Evolutionary conservation across 2,797 vertebrate genomes (phyloP).

Genomic region (Benthosema pterotum): DNA sequence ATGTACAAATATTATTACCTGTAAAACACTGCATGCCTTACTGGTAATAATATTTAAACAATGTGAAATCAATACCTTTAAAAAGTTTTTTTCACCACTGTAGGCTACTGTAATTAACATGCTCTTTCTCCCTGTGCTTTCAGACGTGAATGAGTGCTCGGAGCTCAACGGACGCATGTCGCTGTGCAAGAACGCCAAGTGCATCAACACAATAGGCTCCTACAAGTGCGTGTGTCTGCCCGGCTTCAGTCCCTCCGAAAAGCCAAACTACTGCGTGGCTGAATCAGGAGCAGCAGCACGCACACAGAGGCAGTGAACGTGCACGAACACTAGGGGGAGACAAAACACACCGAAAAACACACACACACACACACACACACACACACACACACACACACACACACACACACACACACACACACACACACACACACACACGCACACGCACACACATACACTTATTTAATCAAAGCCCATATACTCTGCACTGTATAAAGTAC

Average conservation of each 20-base stretch:
- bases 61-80: no score
- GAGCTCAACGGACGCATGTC: constrained; percentile 95
- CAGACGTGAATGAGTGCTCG: constrained; percentile 95
- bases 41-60: no score
- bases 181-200: constrained; percentile 94
- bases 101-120: no score
- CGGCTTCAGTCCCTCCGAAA: constrained; percentile 86
- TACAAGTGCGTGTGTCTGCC: constrained; percentile 94
- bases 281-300: constrained; percentile 54
- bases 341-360: constrained; percentile 57
- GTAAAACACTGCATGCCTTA: no score
- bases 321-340: constrained; percentile 52
- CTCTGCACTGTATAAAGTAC: constrained; percentile 88
- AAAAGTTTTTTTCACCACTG: no score
- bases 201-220: constrained; percentile 94
- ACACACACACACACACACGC: constrained; percentile 24
- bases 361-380: background rate
- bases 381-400: constrained; percentile 33
- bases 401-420: constrained; percentile 10
- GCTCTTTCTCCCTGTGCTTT: constrained; percentile 27
- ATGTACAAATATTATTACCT: no score
- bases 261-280: constrained; percentile 93
- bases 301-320: constrained; percentile 81
- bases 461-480: constrained; percentile 82
- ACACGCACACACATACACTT: constrained; percentile 30